Evolutionary conservation across 2,888 invertebrate genomes (phyloP), one percentile per base, ranked within the genome.

Genomic region (Leptinotarsa rubiginosa): DNA sequence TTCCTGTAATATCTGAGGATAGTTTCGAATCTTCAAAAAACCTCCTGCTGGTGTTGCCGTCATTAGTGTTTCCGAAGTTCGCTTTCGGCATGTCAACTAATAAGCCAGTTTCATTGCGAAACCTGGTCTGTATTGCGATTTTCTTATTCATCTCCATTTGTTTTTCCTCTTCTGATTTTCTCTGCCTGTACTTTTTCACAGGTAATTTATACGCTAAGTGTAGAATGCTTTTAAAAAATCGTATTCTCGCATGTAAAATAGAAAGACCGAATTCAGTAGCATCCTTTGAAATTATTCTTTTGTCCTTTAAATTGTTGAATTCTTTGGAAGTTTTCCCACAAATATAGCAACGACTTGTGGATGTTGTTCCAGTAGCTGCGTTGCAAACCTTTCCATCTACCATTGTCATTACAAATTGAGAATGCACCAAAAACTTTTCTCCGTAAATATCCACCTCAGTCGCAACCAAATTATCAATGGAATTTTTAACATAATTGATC

Each of bases 351-450:
- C 78, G 70, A 75, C 76, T 78, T 50, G 81, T 81, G 18, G 81
- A 80, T 18, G 47, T 77, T 25, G 80, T 82, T 13, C 72, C 59
- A 22, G 82, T 80, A 16, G 78, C 77, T 47, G 81, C 81, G 78
- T 83, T 83, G 69, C 81, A 84, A 2, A 83, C 78, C 75, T 83
- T 84, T n/a, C 70, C 81, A 75, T 25, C 83, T 16, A 83, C 75
- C 83, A 83, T 83, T 2, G 82, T 81, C 47, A 81, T 65, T 20
- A 71, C 16, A 56, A 77, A 52, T 25, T 49, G 68, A 50, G 68
- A 71, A 25, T 77, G 50, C 7, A 75, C 56, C 59, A 47, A 22
- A 49, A 69, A 54, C 16, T 50, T 31, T 62, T 52, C 62, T 13
- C 47, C 65, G 13, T 25, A 25, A 15, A 67, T 4, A 47, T 62